A percentile compares a stretch with the other conserved stretches of the same genome.
phyloP scores from a whole-genome alignment of 2,113 vertebrate species.

The Campylorhamphus procurvoides region DNA sequence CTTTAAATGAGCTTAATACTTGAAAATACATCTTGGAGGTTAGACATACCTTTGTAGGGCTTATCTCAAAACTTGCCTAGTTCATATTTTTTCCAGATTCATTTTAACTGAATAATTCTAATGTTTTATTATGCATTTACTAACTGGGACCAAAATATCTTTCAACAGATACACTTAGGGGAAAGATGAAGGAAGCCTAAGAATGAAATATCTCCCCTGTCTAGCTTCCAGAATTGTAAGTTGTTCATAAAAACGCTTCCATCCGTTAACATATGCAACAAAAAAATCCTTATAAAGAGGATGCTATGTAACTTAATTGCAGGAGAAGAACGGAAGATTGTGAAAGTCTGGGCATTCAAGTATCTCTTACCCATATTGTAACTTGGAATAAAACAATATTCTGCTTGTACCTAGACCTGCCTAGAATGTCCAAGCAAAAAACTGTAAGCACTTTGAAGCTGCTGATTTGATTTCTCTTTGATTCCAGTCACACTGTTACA shows the following conservation, averaged over 20 bases:
- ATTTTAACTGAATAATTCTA: background rate
- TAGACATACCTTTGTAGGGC: background rate
- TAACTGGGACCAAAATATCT: background rate
- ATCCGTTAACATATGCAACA: background rate
- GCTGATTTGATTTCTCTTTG: background rate
- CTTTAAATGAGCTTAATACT: background rate
- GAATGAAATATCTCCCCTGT: background rate
- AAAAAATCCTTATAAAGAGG: background rate
- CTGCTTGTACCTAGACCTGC: background rate
- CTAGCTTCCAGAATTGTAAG: background rate
- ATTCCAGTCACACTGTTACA: background rate
- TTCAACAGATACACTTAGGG: background rate
- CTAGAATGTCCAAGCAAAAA: background rate
- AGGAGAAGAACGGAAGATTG: background rate
- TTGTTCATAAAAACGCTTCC: background rate
- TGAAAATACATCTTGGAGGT: background rate
- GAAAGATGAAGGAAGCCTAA: background rate
- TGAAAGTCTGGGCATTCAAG: background rate
- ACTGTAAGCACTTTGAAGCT: background rate
- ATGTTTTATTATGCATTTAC: background rate
- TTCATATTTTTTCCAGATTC: background rate
- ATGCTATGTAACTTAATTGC: background rate
- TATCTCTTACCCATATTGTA: background rate
- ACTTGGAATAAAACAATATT: background rate
- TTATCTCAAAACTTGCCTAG: background rate